phyloP scores from a whole-genome alignment of 2,797 vertebrate species.

The Limnodromus scolopaceus region DNA sequence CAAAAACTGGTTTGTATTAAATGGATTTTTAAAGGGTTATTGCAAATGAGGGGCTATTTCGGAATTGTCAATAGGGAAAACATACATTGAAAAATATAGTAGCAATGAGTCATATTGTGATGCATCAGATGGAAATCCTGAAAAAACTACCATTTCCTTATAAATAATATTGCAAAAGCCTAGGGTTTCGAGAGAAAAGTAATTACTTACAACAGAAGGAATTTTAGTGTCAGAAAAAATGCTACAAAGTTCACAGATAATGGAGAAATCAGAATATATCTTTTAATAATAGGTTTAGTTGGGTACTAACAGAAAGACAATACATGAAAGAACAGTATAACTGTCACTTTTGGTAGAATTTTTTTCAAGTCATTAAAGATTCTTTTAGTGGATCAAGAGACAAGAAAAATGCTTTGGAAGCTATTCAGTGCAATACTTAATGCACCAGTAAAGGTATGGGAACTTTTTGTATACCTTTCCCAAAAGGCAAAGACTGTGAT shows the following conservation, averaged over 20 bases:
- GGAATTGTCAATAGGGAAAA: neutral
- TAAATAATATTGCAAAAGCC: constrained; percentile 6
- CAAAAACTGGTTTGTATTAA: neutral
- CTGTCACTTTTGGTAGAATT: neutral
- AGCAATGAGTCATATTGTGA: neutral
- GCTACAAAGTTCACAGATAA: neutral
- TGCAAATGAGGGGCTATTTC: neutral
- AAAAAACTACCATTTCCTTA: neutral
- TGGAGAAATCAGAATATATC: neutral
- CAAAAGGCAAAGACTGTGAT: neutral
- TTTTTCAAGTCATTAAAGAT: neutral
- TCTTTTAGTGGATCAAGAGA: neutral
- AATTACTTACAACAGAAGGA: neutral
- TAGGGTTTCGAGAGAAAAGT: neutral
- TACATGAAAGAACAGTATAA: neutral
- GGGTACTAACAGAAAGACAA: neutral
- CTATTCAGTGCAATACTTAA: neutral
- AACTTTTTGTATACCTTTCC: neutral
- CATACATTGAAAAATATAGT: neutral
- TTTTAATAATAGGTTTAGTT: neutral
- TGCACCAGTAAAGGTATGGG: neutral
- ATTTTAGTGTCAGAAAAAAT: neutral
- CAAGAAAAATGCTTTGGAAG: neutral
- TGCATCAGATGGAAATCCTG: constrained; percentile 8
- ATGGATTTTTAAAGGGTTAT: neutral